phyloP scores from a whole-genome alignment of 2,888 invertebrate genomes.

The Heteropelma amictum region DNA sequence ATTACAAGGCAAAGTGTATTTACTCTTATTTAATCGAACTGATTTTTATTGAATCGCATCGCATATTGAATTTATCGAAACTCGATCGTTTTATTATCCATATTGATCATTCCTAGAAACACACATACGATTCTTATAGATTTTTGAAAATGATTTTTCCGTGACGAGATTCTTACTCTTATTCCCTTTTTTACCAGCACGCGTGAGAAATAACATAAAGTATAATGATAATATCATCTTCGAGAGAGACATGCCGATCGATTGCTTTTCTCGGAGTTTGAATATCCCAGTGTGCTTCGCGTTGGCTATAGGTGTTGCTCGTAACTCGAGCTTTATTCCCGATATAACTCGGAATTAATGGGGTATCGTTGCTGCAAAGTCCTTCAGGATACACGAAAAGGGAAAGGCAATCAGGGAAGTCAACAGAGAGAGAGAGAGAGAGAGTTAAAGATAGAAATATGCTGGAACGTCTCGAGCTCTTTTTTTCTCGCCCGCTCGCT shows the following conservation, averaged over 20 bases:
- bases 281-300: constrained; percentile 26
- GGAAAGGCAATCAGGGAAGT: constrained; percentile 24
- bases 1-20: no score
- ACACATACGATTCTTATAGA: no score
- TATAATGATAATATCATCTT: constrained; percentile 17
- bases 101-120: no score
- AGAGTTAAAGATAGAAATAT: neutral
- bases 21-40: no score
- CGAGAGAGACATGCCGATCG: constrained; percentile 40
- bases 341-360: constrained; percentile 72
- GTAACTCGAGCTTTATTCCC: constrained; percentile 71
- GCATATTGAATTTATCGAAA: no score
- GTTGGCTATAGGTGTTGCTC: constrained; percentile 57
- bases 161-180: no score
- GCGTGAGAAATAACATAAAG: neutral
- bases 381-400: constrained; percentile 56
- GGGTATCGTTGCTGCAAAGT: constrained; percentile 66
- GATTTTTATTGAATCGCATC: no score
- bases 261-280: constrained; percentile 32
- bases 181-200: neutral
- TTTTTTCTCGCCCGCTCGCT: neutral
- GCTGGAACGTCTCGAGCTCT: no score
- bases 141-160: no score
- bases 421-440: constrained; percentile 13
- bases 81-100: no score